Base-by-base conservation (phyloP, 2,888 invertebrate species). In the Brachypalpus laphriformis region DNA sequence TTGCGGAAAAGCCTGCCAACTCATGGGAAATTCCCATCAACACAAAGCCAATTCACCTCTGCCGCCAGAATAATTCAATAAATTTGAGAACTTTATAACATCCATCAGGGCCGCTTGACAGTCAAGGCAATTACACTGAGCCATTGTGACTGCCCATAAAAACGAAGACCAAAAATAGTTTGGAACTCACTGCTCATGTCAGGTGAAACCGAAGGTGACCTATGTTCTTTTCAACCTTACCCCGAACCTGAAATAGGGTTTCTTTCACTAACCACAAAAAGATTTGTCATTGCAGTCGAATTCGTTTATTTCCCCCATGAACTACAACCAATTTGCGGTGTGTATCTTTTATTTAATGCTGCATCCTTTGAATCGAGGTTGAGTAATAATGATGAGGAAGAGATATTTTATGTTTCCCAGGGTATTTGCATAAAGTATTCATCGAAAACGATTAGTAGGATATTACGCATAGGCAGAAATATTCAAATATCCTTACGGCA, bases 41-140 rank as follows among this genome's bases (percentile, higher is more conserved):
- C 59, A 80, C 78, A 54, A 31, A 70, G 47, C 68, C 78, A 74
- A 68, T 65, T 57, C 71, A 71, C 71, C 81, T 75, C 68, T 74
- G 45, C 65, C 74, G 71, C 57, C 66, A 76, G 75, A 57, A 83
- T 63, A 77, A 85, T 81, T 81, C 76, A 81, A 85, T 85, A 81
- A 75, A 71, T 81, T 76, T 56, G 22, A 61, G 74, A 81, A 85
- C 75, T 85, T 85, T 81, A 59, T 66, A 71, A 75, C 85, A 81
- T 85, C 85, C 66, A 85, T 85, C 85, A 85, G 65, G 59, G 51
- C 22, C 47, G 54, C 71, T 85, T 81, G 85, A 85, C 85, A 81
- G 45, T 54, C 47, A 59, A 75, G 66, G 51, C 85, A 81, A 85
- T 85, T 85, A 85, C 81, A 85, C 61, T 34, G 31, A 72, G 72